Evolutionary conservation across 2,888 invertebrate species (phyloP), one percentile per base, ranked within the genome.

Genomic region (Baccha elongata): DNA sequence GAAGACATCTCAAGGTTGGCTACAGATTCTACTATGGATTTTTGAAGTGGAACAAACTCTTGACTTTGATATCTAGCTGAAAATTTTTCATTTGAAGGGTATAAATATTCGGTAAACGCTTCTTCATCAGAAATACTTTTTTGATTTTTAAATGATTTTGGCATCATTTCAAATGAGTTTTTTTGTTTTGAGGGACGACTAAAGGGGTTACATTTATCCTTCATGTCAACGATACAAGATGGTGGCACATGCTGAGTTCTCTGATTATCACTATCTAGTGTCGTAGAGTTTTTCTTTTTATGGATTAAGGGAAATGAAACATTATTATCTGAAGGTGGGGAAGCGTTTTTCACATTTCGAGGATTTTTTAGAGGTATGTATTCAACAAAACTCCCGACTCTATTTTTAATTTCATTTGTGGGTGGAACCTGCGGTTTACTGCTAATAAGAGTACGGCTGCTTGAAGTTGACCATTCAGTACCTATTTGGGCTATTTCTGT

Each of bases 381-480:
- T 60, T 89, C 89, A 68, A 88, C 88, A 21, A 86, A 86, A 52
- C 87, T 87, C 11, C 87, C 85, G 68, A 87, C 86, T 37, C 87
- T 84, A 35, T 69, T 84, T 50, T 80, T 84, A 8, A 15, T 64
- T 1, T 68, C 78, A 26, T 76, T 80, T 29, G 85, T 72, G 48
- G 85, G 83, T 44, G 87, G 86, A 1, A 40, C 13, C n/a, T 84
- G 84, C 3, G 48, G 29, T 26, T 71, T 85, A 55, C 84, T 91
- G 10, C 93, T 94, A 48, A 95, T 93, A 7, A 96, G 92, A 0
- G 95, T 95, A 71, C 95, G 94, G 86, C 95, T 95, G 17, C 94
- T 94, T 84, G 96, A 96, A 1, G 94, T 95, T 0, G 96, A 96
- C 95, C 96, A 96, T 85, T 96, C 96, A 0, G 96, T 96, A 86